Percentiles rank a stretch among this genome's conserved stretches.
Evolutionary conservation across 2,888 invertebrate genomes (phyloP).

Genomic region (Eupeodes luniger): DNA sequence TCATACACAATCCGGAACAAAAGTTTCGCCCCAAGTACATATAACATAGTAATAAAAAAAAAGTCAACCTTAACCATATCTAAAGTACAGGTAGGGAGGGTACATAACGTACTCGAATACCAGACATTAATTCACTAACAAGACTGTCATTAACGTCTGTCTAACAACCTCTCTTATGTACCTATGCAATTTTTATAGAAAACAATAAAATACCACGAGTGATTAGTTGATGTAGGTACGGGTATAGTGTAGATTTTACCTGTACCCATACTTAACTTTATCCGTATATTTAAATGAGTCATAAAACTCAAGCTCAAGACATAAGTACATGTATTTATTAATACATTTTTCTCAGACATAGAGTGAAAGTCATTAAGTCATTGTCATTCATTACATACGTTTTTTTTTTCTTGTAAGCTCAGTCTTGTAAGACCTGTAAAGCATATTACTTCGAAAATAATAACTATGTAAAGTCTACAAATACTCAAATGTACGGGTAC

Average conservation of each 20-base stretch:
- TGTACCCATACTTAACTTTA: background rate
- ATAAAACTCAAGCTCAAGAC: slow-evolving; percentile 23
- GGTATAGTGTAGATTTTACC: too few species aligned
- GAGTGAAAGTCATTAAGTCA: slow-evolving; percentile 68
- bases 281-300: slow-evolving; percentile 30
- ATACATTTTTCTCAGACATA: slow-evolving; percentile 32
- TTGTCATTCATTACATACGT: slow-evolving; percentile 44
- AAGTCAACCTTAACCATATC: slow-evolving; percentile 17
- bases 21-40: background rate
- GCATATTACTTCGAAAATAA: slow-evolving; percentile 15
- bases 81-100: background rate
- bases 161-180: slow-evolving; percentile 11
- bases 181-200: slow-evolving; percentile 35
- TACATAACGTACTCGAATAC: too few species aligned
- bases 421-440: slow-evolving; percentile 24
- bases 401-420: background rate
- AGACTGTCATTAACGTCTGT: slow-evolving; percentile 47
- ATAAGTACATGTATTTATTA: background rate
- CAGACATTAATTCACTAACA: slow-evolving; percentile 18
- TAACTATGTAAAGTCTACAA: background rate
- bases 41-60: background rate
- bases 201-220: slow-evolving; percentile 38
- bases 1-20: slow-evolving; percentile 10
- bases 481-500: too few species aligned
- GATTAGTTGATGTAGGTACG: slow-evolving; percentile 23